Evolutionary conservation across 2,888 invertebrate species (phyloP), one percentile per base, ranked within the genome.

Genomic region (Megamerina dolium): DNA sequence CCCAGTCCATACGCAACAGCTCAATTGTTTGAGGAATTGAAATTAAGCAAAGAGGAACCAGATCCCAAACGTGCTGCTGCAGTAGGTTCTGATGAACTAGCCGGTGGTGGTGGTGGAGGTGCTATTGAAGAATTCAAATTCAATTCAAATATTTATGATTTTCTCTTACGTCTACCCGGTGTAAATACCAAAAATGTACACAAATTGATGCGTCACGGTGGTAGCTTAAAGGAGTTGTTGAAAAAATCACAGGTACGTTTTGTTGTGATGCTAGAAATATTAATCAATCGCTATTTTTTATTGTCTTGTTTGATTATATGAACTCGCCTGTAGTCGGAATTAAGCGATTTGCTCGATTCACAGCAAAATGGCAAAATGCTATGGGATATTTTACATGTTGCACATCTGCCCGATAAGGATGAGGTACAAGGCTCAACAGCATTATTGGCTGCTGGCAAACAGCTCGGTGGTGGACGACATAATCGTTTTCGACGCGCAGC

Each of bases 1-100:
- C 92, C 93, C 3, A 92, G 88, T 67, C 95, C 97, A 0, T 89
- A 92, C 68, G 94, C 94, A 29, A 92, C 94, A 1, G 93, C 95
- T 0, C 94, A 97, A 71, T 75, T 97, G 35, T 96, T 97, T 72
- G 88, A 93, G 64, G 93, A 96, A 70, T 74, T 96, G 1, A 97
- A 96, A 84, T 78, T 82, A 74, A 88, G 86, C 5, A 83, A 85
- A 68, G 80, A 80, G 16, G 86, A 95, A 66, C 95, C 95, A 0
- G 81, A 82, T 67, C 73, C 82, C 1, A 75, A 77, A 10, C 78
- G 78, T 57, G 90, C 92, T 0, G 74, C 83, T 10, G 79, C 84
- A 3, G 73, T 89, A 37, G 86, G 86, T 45, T 77, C 79, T 3
- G 85, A 83, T 49, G 82, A 82, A 61, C 70, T 76, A 5, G 50